phyloP scores from a whole-genome alignment of 2,797 vertebrate species.

The Helicolenus hilgendorfi region DNA sequence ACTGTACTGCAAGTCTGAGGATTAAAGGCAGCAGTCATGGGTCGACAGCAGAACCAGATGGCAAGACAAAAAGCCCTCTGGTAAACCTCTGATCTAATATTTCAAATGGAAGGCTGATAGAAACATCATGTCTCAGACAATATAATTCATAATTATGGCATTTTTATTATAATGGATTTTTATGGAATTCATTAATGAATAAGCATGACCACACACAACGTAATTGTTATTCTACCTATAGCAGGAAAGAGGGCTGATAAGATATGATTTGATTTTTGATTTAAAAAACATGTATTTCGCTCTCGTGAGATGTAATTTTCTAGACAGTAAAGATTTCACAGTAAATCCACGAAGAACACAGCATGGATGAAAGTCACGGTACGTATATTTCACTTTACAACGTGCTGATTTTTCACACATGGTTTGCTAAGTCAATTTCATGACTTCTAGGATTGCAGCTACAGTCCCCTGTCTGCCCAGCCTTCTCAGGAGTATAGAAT shows the following conservation, averaged over 20 bases:
- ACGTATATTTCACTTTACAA: slow-evolving; percentile 19
- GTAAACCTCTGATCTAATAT: slow-evolving; percentile 76
- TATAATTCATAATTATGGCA: slow-evolving; percentile 34
- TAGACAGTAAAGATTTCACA: slow-evolving; percentile 21
- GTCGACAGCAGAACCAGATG: slow-evolving; percentile 69
- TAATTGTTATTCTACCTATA: slow-evolving; percentile 1
- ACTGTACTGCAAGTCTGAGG: not conserved
- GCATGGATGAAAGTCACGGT: slow-evolving; percentile 21
- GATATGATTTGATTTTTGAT: not conserved
- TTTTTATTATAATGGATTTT: slow-evolving; percentile 48
- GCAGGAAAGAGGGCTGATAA: not conserved
- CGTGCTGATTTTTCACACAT: slow-evolving; percentile 66
- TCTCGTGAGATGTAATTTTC: slow-evolving; percentile 7
- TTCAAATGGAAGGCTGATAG: slow-evolving; percentile 70
- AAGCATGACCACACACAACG: slow-evolving; percentile 15
- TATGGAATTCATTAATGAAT: slow-evolving; percentile 24
- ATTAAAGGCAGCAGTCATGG: slow-evolving; percentile 35
- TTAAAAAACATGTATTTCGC: not conserved
- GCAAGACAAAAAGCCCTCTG: slow-evolving; percentile 66
- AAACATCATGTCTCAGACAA: slow-evolving; percentile 43
- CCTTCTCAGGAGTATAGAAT: slow-evolving; percentile 82
- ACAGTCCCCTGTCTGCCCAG: not conserved
- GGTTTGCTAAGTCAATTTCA: slow-evolving; percentile 64
- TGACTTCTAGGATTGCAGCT: slow-evolving; percentile 65
- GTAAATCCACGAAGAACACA: slow-evolving; percentile 5